Base-by-base conservation (phyloP, 2,888 invertebrate species). In the Andrena chrysosceles region DNA sequence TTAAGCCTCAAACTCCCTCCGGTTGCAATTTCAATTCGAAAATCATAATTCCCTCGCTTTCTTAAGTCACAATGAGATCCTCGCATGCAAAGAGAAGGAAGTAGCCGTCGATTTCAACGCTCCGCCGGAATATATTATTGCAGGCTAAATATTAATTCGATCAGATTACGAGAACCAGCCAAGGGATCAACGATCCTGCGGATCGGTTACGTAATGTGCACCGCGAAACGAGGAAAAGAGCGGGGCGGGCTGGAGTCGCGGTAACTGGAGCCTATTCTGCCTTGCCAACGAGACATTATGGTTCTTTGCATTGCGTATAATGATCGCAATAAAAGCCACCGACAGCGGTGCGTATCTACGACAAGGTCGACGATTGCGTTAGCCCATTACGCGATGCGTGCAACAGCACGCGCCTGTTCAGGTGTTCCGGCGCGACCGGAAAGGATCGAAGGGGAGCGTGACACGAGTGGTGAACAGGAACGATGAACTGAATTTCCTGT, bases 361-460 rank as follows among this genome's bases (percentile, higher is more conserved):
- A 75, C 88, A 85, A 82, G 84, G 87, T 87, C 76, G 79, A 77
- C 62, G 73, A 86, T 87, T 86, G 85, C 81, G 71, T 79, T 75
- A 59, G 80, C 62, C 60, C 69, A 62, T 71, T 56, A 42, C 64
- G 48, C 69, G 74, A 79, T 86, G 77, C 78, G 72, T 4, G 42
- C 42, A 42, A 42, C 42, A 42, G 42, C 42, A 42, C 64, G 16
- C 23, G 62, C 62, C 26, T 59, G 54, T 71, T 67, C 83, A 59
- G 59, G 63, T 52, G 76, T 48, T 78, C 85, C 75, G 59, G 54
- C 67, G 59, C 72, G 81, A 73, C 84, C 80, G 79, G 71, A 80
- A 80, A 78, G 76, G 81, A 64, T 77, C 70, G 81, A 52, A 77
- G 78, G 77, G 54, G 69, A 81, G 63, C 75, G 79, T 73, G 83